Base-by-base conservation (phyloP, 2,113 vertebrate genomes). In the Pyrgilauda ruficollis region DNA sequence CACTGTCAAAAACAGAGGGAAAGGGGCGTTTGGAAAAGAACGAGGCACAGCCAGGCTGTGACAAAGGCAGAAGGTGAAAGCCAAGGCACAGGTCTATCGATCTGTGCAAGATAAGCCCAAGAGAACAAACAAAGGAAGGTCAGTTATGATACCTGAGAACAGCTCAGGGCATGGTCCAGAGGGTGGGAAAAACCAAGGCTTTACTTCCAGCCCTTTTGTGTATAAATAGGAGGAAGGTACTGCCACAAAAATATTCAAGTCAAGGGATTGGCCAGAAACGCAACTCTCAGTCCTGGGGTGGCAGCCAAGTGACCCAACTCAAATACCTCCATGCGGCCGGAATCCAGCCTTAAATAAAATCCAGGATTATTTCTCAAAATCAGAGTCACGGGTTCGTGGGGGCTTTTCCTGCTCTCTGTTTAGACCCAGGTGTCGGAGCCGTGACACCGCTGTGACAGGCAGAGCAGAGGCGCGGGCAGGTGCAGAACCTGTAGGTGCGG, bases 381-480 rank as follows among this genome's bases (percentile, higher is more conserved):
- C 46, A 11, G 43, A 72, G 37, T 4, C 27, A 10, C 24, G 19
- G 24, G 55, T 10, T 56, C 19, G 9, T 0, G 15, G 49, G 26
- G 19, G 9, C 1, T 15, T 31, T 28, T 18, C 22, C 16, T 20
- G 50, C n/a, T 13, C 8, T 27, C 1, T 4, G 0, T 8, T 47
- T 2, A 10, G 33, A 1, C 59, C 3, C 3, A 10, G 55, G 55
- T 15, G 78, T 3, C 10, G 26, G 24, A 11, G 63, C 47, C 4
- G 72, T 7, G 62, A 1, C 72, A 58, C 0, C 1, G 76, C 47
- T 5, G 72, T 18, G 84, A 2, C 72, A 30, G 75, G 15, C 66
- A 2, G 2, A 33, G 62, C 2, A 30, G 3, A 3, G 84, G 17
- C 9, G 27, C 31, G 59, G 76, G 31, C 67, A 9, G 76, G 30